Evolutionary conservation across 2,888 invertebrate genomes (phyloP), one percentile per base, ranked within the genome.

Genomic region (Parnassius glacialis): DNA sequence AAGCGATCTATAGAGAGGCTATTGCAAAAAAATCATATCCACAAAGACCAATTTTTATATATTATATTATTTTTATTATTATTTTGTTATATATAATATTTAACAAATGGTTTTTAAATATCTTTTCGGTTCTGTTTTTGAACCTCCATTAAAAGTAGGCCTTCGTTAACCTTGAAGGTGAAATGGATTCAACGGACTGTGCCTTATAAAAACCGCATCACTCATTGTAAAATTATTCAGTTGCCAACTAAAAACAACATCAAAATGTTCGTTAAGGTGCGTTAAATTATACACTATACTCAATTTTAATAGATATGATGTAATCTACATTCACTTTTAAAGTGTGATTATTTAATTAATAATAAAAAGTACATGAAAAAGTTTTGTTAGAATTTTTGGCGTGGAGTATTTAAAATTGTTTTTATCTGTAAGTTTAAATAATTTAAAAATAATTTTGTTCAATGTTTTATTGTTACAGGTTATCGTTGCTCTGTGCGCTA

Each of bases 401-500:
- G 3, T 45, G 12, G n/a, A 45, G 12, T n/a, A n/a, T 45, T 12
- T 45, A n/a, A 12, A n/a, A 45, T 45, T 11, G n/a, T 20, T 45
- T 3, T 45, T 45, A 45, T 3, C 10, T 43, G 10, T 11, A 43
- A 11, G 43, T 10, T 43, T 43, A 11, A 10, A 43, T 10, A 43
- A 43, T 11, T 43, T 43, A 43, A 43, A 43, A 43, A 43, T 43
- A 11, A 43, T 34, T 34, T 34, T 1, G 34, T 34, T 34, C 34
- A 34, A 34, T 34, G 34, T 34, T 34, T 34, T 48, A 13, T 13
- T 43, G 2, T 54, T 85, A 54, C 79, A 90, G 93, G 80, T 93
- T 74, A 86, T 94, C 80, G 83, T 93, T 68, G 84, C 94, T 72
- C 92, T 92, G 75, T 92, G 94, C 79, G 85, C 92, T 70, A 81